Percentiles rank a stretch among this genome's conserved stretches.
Evolutionary conservation across 2,113 vertebrate species (phyloP).

Genomic region (Ictalurus punctatus): DNA sequence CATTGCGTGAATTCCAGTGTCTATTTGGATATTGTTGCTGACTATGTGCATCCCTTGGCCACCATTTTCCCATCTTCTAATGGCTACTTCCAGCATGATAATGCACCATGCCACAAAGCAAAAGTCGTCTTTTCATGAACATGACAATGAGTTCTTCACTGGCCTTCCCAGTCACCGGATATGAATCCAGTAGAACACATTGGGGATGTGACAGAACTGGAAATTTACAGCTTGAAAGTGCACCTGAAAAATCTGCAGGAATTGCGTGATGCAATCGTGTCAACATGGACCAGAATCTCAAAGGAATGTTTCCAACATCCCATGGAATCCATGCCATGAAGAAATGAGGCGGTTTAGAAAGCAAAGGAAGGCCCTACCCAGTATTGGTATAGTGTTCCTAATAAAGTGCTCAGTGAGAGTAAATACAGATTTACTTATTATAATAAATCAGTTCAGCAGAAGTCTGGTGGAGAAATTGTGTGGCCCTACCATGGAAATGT

Average conservation of each 20-base stretch:
- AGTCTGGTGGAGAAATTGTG: not conserved
- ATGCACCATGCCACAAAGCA: not conserved
- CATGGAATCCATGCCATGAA: not conserved
- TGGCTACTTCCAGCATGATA: not conserved
- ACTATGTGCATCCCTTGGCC: not conserved
- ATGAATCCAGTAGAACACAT: not conserved
- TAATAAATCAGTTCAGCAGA: not conserved
- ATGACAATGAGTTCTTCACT: not conserved
- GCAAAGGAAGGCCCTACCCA: not conserved
- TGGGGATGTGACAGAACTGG: not conserved
- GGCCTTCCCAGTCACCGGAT: not conserved
- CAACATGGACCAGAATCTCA: not conserved
- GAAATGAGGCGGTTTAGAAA: not conserved
- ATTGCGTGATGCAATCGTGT: not conserved
- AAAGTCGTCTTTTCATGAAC: not conserved
- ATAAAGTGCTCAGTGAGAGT: not conserved
- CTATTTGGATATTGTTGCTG: not conserved
- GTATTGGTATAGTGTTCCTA: too few relatives aligned
- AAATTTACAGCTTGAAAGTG: not conserved
- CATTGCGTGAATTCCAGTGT: not conserved
- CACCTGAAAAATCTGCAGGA: not conserved
- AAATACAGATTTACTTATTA: not conserved
- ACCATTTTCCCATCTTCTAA: not conserved
- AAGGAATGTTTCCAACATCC: not conserved
- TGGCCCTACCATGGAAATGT: constrained; percentile 84